Base-by-base conservation (phyloP, 1,140 invertebrate genomes). In the Nymphalis io region DNA sequence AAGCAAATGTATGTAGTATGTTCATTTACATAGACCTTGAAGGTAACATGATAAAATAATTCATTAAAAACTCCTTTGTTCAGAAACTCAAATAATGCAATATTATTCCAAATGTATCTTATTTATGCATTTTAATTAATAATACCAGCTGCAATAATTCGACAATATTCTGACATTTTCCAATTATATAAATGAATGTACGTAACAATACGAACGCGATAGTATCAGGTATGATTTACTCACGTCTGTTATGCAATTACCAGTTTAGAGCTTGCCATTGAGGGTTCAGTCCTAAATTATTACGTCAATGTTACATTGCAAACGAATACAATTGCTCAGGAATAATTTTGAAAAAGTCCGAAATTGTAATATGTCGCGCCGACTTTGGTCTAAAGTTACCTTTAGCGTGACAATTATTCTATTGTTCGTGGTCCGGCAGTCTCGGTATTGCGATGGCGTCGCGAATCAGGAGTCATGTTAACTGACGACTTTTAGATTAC, bases 371-470 rank as follows among this genome's bases (percentile, higher is more conserved):
- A 82, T 62, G 62, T 39, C 39, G 67, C 57, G 57, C 48, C 70
- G 62, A 68, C 33, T 71, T 72, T 75, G 42, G 62, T 48, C 63
- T 38, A 65, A 39, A 57, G 69, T 78, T 85, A 83, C 76, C 77
- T 70, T 59, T 74, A 74, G 84, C 75, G 72, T 83, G 81, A 85
- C 84, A 86, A 86, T 83, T 68, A 73, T 40, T 58, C 74, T 59
- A 84, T 88, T 85, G 82, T 83, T 74, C 67, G 67, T 57, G 42
- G 59, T 71, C 40, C 60, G 46, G 42, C 42, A 48, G 46, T 66
- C 57, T 57, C 15, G 21, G 39, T 21, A 46, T 68, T 61, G 66
- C 33, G 18, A 68, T 38, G 48, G 51, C 51, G 62, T 57, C 62
- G 11, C 62, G 48, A 65, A 57, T 55, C 51, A 27, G 51, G 51